A percentile compares a stretch with the other conserved stretches of the same genome.
Conservation (phyloP, 2,888 invertebrate species). For the Tricholauxania praeusta region DNA sequence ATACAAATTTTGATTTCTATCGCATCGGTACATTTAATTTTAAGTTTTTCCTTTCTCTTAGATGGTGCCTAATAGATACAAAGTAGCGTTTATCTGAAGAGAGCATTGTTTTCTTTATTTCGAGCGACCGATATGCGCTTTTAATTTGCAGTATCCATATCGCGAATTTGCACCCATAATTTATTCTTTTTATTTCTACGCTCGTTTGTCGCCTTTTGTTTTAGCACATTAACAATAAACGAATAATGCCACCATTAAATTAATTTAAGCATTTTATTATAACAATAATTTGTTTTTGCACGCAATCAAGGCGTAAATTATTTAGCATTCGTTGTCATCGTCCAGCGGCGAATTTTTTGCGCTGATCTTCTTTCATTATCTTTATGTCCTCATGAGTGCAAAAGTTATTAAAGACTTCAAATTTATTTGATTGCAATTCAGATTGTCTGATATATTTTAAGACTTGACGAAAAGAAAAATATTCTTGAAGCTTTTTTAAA, state of each 20-base stretch:
- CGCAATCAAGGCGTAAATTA: slow-evolving; percentile 26
- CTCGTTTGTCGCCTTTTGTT: slow-evolving; percentile 11
- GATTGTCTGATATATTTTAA: background rate
- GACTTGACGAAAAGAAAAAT: background rate
- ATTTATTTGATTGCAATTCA: too few species aligned
- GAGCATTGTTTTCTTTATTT: background rate
- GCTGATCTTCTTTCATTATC: too few species aligned
- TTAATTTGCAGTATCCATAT: background rate
- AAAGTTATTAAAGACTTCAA: too few species aligned
- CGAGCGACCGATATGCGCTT: too few species aligned
- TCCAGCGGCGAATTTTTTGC: too few species aligned
- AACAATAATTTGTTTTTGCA: slow-evolving; percentile 21
- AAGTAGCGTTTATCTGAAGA: background rate
- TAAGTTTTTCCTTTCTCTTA: background rate
- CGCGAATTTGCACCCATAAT: background rate
- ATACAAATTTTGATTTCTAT: slow-evolving; percentile 27
- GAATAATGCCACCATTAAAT: slow-evolving; percentile 18
- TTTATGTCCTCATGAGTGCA: too few species aligned
- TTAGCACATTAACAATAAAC: slow-evolving; percentile 5
- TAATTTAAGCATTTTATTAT: slow-evolving; percentile 34
- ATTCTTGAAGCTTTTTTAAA: too few species aligned
- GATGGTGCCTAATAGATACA: background rate
- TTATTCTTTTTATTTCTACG: background rate
- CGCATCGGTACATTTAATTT: slow-evolving; percentile 7
- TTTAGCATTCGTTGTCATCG: slow-evolving; percentile 3